A percentile compares a stretch with the other conserved stretches of the same genome.
Conservation (phyloP, 2,797 vertebrate genomes). For the Harpagifer antarcticus region DNA sequence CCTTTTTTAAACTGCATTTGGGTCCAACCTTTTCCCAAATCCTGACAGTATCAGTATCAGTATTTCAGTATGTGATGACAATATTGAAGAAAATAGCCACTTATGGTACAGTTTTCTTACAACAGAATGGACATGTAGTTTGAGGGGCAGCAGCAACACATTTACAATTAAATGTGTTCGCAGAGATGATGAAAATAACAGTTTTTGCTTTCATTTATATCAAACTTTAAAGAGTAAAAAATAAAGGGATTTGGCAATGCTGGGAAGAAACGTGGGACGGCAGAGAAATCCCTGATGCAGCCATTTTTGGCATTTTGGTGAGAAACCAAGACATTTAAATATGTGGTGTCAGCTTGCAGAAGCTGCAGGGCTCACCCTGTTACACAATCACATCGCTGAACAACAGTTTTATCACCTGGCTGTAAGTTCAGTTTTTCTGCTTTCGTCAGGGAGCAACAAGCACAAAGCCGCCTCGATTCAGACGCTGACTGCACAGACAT, state of each 20-base stretch:
- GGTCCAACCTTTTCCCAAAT: too few species aligned
- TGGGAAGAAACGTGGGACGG: background rate
- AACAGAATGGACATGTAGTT: too few species aligned
- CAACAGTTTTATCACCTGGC: slow-evolving; percentile 29
- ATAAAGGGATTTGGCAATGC: background rate
- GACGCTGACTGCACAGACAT: slow-evolving; percentile 14
- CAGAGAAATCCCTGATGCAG: slow-evolving; percentile 10
- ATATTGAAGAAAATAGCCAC: too few species aligned
- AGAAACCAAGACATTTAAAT: slow-evolving; percentile 18
- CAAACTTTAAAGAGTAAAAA: background rate
- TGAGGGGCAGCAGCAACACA: too few species aligned
- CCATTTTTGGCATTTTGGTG: background rate
- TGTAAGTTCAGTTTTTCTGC: background rate
- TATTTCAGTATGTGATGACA: too few species aligned
- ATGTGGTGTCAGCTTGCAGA: slow-evolving; percentile 26
- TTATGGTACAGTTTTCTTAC: too few species aligned
- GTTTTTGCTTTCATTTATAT: too few species aligned
- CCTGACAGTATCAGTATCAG: too few species aligned
- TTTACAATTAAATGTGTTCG: too few species aligned
- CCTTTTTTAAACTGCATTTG: too few species aligned
- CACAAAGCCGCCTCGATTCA: background rate
- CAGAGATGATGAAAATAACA: too few species aligned
- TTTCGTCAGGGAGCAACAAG: slow-evolving; percentile 1
- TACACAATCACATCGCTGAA: slow-evolving; percentile 4
- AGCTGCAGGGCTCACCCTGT: slow-evolving; percentile 30